phyloP scores from a whole-genome alignment of 2,888 invertebrate species.

The Hartigia nigra region DNA sequence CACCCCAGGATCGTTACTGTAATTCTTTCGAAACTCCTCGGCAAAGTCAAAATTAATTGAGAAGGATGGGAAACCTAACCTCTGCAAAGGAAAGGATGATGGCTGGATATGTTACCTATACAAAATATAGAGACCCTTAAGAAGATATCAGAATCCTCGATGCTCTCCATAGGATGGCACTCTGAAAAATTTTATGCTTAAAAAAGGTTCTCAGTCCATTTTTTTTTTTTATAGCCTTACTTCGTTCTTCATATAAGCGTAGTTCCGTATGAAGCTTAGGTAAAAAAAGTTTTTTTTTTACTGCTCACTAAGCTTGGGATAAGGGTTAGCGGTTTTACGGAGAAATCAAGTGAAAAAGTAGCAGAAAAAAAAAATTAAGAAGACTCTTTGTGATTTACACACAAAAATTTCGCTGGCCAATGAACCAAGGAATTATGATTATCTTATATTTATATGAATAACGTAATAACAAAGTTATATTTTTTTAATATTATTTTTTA shows the following conservation, averaged over 20 bases:
- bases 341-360: background rate
- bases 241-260: background rate
- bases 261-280: background rate
- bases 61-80: background rate
- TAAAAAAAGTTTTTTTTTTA: background rate
- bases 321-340: background rate
- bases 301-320: background rate
- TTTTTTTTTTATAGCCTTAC: background rate
- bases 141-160: background rate
- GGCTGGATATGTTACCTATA: background rate
- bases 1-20: background rate
- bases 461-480: too few relatives aligned
- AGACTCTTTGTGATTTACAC: background rate
- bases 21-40: background rate
- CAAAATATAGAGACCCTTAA: background rate
- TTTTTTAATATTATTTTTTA: too few relatives aligned
- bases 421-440: slow-evolving; percentile 17
- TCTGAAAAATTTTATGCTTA: background rate
- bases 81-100: background rate
- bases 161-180: background rate
- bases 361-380: background rate
- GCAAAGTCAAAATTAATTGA: background rate
- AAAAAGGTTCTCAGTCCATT: background rate
- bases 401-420: background rate
- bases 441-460: slow-evolving; percentile 4